Percentiles rank a stretch among this genome's conserved stretches.
phyloP scores from a whole-genome alignment of 2,888 invertebrate species.

The Drosophila parthenogenetica region DNA sequence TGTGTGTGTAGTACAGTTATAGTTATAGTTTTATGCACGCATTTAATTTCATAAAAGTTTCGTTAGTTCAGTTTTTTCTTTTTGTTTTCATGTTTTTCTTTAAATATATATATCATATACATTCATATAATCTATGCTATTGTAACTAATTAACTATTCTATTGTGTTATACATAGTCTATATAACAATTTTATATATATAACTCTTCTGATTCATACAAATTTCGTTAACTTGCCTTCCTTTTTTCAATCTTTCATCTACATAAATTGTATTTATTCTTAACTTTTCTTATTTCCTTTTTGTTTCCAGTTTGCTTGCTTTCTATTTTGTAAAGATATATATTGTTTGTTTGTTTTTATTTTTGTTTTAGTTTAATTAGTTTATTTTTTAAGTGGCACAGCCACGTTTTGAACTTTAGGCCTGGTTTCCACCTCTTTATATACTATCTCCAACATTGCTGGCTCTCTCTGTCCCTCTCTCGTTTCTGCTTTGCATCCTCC shows the following conservation, averaged over 20 bases:
- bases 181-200: conserved; percentile 15
- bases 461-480: conserved; percentile 17
- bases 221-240: conserved; percentile 25
- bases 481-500: neutral
- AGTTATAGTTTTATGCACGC: conserved; percentile 21
- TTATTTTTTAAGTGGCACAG: conserved; percentile 66
- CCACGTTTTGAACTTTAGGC: conserved; percentile 79
- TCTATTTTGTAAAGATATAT: conserved; percentile 2
- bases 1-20: conserved; percentile 25
- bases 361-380: conserved; percentile 9
- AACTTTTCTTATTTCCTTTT: conserved; percentile 16
- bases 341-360: conserved; percentile 20
- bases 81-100: neutral
- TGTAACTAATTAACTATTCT: conserved; percentile 25
- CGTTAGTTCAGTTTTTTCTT: conserved; percentile 14
- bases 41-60: conserved; percentile 23
- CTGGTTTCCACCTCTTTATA: conserved; percentile 49
- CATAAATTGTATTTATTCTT: neutral
- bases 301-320: conserved; percentile 6
- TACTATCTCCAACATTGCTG: conserved; percentile 4
- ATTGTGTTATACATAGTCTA: conserved; percentile 19
- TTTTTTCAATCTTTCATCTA: conserved; percentile 4
- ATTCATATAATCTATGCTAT: conserved; percentile 39
- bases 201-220: conserved; percentile 42
- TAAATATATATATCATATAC: conserved; percentile 23